Evolutionary conservation across 2,888 invertebrate species (phyloP), one percentile per base, ranked within the genome.

Genomic region (Morpho deidamia): DNA sequence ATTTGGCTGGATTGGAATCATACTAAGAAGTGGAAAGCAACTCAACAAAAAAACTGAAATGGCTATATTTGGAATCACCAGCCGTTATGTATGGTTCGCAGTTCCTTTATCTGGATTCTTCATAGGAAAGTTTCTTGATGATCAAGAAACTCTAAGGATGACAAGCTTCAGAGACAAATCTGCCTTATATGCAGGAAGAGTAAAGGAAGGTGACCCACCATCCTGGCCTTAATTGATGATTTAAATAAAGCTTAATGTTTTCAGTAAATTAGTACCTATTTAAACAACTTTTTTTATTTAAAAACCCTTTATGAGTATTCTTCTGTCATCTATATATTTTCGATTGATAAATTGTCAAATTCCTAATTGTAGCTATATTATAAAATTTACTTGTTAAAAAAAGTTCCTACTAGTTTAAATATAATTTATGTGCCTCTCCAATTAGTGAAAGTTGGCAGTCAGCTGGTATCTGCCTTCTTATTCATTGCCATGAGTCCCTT

Each of bases 151-250:
- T 0, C 87, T 93, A 56, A 91, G 95, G 52, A 92, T 95, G 92
- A 89, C 91, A 0, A 81, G 78, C 63, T 97, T 93, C 75, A 91
- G 96, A 56, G 96, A 97, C 72, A 96, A 94, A 74, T 96, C 96
- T 69, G 92, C 93, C 46, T 81, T 97, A 39, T 97, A 93, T 72
- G 95, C 94, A 14, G 90, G 94, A 55, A 81, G 74, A 40, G 82
- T 92, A 1, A 92, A 92, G 64, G 91, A 92, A 61, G 94, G 93
- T 7, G 93, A 94, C 57, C 72, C 87, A 64, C 96, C 96, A 53
- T 92, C 94, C 9, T 96, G 96, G 96, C 94, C 94, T 40, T 92
- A 68, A 90, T 41, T 41, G n/a, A 32, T 23, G 2, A 33, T 40
- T 23, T 41, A 48, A 11, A 10, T 10, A 39, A 12, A 40, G 9